Evolutionary conservation across 1,140 invertebrate species (phyloP).

Genomic region (Colletes gigas): DNA sequence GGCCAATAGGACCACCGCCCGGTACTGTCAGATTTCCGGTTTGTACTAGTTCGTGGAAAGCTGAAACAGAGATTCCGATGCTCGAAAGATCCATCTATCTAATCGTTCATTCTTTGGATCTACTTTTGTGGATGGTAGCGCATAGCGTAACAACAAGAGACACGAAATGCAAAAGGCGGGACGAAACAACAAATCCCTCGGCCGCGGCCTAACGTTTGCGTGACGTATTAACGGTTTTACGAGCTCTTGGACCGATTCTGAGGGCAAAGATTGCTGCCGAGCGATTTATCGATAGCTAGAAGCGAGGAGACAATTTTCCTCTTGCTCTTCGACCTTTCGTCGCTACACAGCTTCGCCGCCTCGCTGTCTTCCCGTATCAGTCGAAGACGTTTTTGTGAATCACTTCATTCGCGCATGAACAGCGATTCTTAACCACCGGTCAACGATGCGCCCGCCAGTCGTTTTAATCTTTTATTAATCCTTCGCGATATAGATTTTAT

Average conservation of each 20-base stretch:
- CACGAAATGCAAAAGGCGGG: not conserved
- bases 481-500: too few species aligned
- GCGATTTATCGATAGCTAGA: constrained; percentile 38
- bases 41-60: not conserved
- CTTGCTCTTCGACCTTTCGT: not conserved
- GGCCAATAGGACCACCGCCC: not conserved
- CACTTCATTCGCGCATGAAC: not conserved
- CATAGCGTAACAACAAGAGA: not conserved
- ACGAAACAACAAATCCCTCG: not conserved
- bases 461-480: too few species aligned
- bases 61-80: not conserved
- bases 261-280: constrained; percentile 49
- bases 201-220: not conserved
- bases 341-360: not conserved
- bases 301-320: constrained; percentile 8
- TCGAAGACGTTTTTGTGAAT: not conserved
- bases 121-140: not conserved
- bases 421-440: too few species aligned
- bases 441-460: not conserved
- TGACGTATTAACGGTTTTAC: constrained; percentile 11
- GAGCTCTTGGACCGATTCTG: not conserved
- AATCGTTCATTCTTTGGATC: not conserved
- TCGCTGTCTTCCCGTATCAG: not conserved
- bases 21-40: not conserved
- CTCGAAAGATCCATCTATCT: not conserved